Conservation (phyloP, 2,113 vertebrate genomes). For the Oxyura jamaicensis region DNA sequence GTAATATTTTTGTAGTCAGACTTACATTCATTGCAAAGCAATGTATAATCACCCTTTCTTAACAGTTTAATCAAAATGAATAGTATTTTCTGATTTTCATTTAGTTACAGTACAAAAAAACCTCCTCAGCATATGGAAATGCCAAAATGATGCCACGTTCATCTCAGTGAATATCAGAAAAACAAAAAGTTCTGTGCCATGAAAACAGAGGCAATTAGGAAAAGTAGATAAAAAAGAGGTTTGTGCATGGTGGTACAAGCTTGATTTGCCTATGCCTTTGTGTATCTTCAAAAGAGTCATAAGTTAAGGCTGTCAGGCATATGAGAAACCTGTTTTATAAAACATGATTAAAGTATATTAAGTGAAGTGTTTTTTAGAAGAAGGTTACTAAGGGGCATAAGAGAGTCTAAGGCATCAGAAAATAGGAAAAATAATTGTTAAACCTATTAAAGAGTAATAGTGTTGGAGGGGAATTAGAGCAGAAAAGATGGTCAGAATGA, state of each 20-base stretch:
- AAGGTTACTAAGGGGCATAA: background rate
- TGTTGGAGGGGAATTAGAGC: background rate
- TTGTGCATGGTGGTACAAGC: background rate
- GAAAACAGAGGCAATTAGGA: background rate
- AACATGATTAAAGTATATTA: background rate
- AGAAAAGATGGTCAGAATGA: slow-evolving; percentile 36
- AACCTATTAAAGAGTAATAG: slow-evolving; percentile 1
- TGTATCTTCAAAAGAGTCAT: background rate
- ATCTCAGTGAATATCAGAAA: background rate
- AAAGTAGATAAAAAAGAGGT: background rate
- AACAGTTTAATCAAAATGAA: background rate
- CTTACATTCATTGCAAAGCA: background rate
- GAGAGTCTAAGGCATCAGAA: background rate
- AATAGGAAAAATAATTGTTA: slow-evolving; percentile 24
- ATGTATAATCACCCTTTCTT: background rate
- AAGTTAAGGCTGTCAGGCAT: background rate
- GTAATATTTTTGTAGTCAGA: background rate
- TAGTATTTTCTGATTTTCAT: background rate
- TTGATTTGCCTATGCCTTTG: background rate
- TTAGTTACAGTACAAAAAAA: background rate
- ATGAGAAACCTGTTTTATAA: background rate
- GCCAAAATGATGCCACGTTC: background rate
- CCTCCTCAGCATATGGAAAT: background rate
- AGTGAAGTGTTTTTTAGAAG: background rate
- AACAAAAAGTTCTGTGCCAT: background rate